A percentile compares a stretch with the other conserved stretches of the same genome.
phyloP scores from a whole-genome alignment of 2,888 invertebrate species.

The Phortica magna region DNA sequence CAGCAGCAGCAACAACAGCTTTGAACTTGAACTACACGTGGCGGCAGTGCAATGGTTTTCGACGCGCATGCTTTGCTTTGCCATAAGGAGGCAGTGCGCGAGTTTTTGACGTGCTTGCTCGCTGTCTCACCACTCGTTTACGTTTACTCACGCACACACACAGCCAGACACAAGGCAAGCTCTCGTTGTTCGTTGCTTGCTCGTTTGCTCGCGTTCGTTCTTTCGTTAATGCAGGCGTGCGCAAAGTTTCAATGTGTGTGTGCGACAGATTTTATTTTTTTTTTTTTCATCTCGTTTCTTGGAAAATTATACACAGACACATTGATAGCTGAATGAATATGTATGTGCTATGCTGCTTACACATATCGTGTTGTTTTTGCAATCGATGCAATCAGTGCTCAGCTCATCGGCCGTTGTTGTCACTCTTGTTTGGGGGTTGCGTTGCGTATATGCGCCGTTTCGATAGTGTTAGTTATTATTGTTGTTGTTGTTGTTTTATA shows the following conservation, averaged over 20 bases:
- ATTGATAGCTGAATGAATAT: neutral
- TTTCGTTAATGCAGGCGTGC: neutral
- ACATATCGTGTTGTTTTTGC: slow-evolving; percentile 3
- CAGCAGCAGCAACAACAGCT: slow-evolving; percentile 40
- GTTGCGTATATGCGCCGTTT: neutral
- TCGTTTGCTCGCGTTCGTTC: neutral
- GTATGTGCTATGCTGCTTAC: neutral
- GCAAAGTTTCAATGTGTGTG: neutral
- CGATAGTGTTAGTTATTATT: neutral
- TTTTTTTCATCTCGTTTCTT: slow-evolving; percentile 8
- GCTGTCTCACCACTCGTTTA: slow-evolving; percentile 32
- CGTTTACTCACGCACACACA: slow-evolving; percentile 30
- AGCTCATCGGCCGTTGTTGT: slow-evolving; percentile 1
- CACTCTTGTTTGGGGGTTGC: neutral
- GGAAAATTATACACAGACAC: neutral
- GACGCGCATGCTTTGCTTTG: slow-evolving; percentile 48
- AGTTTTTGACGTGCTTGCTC: slow-evolving; percentile 64
- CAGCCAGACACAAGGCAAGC: neutral
- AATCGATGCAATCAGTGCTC: slow-evolving; percentile 25
- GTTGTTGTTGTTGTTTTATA: slow-evolving; percentile 9
- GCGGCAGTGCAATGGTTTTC: slow-evolving; percentile 74
- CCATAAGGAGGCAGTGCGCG: slow-evolving; percentile 65
- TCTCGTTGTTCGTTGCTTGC: neutral
- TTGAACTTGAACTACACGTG: slow-evolving; percentile 79
- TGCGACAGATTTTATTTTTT: neutral